Percentiles rank a stretch among this genome's conserved stretches.
phyloP scores from a whole-genome alignment of 2,797 vertebrate genomes.

The Poeciliopsis turneri region DNA sequence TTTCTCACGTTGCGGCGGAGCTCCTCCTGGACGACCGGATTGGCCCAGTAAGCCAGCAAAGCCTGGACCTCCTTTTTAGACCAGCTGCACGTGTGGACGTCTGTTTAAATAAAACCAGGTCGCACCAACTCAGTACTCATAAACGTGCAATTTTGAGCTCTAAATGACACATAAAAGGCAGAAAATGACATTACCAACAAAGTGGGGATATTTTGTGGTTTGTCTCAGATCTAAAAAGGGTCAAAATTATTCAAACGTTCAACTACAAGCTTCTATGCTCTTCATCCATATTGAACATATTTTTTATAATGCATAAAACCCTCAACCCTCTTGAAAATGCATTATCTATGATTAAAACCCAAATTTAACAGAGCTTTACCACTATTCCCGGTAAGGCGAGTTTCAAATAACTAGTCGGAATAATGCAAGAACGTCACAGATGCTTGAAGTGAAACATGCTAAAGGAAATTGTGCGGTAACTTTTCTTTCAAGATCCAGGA shows the following conservation, averaged over 20 bases:
- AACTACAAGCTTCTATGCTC: background rate
- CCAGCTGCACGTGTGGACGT: conserved; percentile 21
- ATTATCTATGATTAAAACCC: no score
- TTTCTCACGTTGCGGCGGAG: conserved; percentile 45
- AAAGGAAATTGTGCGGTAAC: background rate
- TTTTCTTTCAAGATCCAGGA: background rate
- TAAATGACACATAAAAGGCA: background rate
- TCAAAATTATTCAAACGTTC: no score
- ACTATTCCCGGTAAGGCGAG: no score
- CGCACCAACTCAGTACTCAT: background rate
- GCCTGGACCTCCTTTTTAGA: conserved; percentile 43
- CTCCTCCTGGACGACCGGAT: conserved; percentile 35
- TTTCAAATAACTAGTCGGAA: no score
- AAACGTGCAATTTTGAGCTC: background rate
- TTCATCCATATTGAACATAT: background rate
- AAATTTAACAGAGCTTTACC: no score
- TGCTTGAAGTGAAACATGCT: background rate
- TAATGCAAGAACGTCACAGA: background rate
- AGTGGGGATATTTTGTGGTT: no score
- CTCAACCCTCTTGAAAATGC: no score
- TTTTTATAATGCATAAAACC: background rate
- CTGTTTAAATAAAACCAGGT: conserved; percentile 7
- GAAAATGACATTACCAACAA: background rate
- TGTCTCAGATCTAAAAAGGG: no score
- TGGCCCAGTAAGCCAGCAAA: conserved; percentile 47